Conservation (phyloP, 2,797 vertebrate species). For the Capromys pilorides region DNA sequence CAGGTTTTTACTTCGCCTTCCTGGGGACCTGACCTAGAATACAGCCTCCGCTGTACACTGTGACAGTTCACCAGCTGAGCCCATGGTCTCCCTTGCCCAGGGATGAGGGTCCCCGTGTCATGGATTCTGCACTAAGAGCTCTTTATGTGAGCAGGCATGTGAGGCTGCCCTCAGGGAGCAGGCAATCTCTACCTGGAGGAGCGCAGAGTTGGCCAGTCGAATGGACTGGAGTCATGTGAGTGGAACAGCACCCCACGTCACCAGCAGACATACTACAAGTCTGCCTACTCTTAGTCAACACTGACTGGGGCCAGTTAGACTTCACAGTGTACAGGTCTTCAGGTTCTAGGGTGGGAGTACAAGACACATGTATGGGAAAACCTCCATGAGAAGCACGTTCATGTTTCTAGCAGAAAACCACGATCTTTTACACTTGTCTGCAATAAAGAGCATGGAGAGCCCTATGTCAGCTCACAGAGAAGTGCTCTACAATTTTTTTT, state of each 20-base stretch:
- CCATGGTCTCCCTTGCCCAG: background rate
- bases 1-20: background rate
- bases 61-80: background rate
- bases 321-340: background rate
- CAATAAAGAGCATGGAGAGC: background rate
- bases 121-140: background rate
- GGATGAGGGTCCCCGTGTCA: background rate
- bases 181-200: background rate
- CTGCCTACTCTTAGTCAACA: background rate
- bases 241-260: background rate
- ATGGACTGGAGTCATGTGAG: background rate
- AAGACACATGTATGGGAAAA: background rate
- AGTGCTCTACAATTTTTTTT: background rate
- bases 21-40: background rate
- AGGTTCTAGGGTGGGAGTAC: background rate
- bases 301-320: background rate
- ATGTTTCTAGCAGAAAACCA: background rate
- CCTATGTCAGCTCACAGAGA: background rate
- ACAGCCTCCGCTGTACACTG: background rate
- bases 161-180: background rate
- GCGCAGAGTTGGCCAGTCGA: background rate
- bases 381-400: background rate
- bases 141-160: background rate
- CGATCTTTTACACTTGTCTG: background rate
- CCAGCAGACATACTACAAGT: background rate